Base-by-base conservation (phyloP, 2,113 vertebrate species). In the Pituophis catenifer region DNA sequence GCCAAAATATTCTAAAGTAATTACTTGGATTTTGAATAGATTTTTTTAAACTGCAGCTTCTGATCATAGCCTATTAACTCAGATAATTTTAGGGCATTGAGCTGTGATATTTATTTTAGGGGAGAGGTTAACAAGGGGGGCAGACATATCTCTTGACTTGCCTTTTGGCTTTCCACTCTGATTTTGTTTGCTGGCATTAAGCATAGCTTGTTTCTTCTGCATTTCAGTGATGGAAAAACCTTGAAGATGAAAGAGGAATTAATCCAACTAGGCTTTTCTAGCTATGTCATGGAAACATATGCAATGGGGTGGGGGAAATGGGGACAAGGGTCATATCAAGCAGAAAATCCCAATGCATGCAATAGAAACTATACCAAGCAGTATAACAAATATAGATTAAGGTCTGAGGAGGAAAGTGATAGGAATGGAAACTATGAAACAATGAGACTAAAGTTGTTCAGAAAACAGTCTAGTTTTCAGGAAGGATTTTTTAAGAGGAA, bases 121-220 rank as follows among this genome's bases (percentile, higher is more conserved):
- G 55, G 12, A 24, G 5, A 48, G 33, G 48, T 85, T 9, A 89
- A 52, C 1, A 89, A 23, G 12, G 21, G 52, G 44, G 29, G 38
- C 48, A 57, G 29, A 90, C 21, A 86, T 12, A 53, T 55, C 1
- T 15, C 70, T 13, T 23, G 93, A 94, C 95, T 96, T 97, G 99
- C 99, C 98, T 98, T 99, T 99, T 89, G 99, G 98, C 97, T 99
- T 99, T 93, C 98, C 98, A 17, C 97, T 94, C 3, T 98, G 98
- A 92, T 98, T 98, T 95, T 98, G 98, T 97, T 98, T 99, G 96
- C 97, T 98, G 94, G 98, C 99, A 2, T 99, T 99, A 94, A 99
- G 94, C 99, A 99, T 99, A 53, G 99, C 99, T 97, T 99, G 99
- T 95, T 99, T 99, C 96, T 99, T 99, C 96, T 99, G 99, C 93